A percentile compares a stretch with the other conserved stretches of the same genome.
Evolutionary conservation across 1,140 invertebrate species (phyloP).

Genomic region (Grapholita molesta): DNA sequence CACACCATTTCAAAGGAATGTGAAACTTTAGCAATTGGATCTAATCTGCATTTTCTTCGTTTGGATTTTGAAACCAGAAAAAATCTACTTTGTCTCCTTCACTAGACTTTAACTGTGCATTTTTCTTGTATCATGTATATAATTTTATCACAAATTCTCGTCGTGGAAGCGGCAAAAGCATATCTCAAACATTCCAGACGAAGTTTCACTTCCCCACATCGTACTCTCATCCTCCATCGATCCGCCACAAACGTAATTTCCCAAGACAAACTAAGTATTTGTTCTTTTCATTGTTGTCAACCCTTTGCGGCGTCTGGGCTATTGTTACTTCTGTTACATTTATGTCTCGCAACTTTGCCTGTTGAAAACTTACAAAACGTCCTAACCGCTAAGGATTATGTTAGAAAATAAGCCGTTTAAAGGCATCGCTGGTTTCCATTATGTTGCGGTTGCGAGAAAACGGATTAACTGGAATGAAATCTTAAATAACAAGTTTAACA

Average conservation of each 20-base stretch:
- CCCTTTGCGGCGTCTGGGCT: constrained; percentile 31
- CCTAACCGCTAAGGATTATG: neutral
- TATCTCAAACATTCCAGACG: too few relatives aligned
- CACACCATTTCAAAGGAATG: too few relatives aligned
- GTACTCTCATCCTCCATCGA: constrained; percentile 21
- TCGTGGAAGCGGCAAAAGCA: too few relatives aligned
- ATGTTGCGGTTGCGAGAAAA: neutral
- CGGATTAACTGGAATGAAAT: neutral
- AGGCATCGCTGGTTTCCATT: neutral
- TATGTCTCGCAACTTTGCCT: constrained; percentile 34
- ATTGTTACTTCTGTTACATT: constrained; percentile 40
- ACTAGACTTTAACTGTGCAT: too few relatives aligned
- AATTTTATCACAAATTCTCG: too few relatives aligned
- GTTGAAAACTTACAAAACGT: neutral
- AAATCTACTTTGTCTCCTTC: too few relatives aligned
- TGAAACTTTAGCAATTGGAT: too few relatives aligned
- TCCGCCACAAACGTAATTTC: constrained; percentile 29
- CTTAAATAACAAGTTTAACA: neutral
- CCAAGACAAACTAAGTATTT: constrained; percentile 37
- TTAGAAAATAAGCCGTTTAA: neutral
- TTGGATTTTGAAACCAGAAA: too few relatives aligned
- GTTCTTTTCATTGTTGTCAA: constrained; percentile 39
- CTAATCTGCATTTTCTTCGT: too few relatives aligned
- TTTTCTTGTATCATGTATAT: too few relatives aligned
- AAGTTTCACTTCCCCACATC: neutral